Evolutionary conservation across 2,888 invertebrate genomes (phyloP).

Genomic region (Melieria omissa): DNA sequence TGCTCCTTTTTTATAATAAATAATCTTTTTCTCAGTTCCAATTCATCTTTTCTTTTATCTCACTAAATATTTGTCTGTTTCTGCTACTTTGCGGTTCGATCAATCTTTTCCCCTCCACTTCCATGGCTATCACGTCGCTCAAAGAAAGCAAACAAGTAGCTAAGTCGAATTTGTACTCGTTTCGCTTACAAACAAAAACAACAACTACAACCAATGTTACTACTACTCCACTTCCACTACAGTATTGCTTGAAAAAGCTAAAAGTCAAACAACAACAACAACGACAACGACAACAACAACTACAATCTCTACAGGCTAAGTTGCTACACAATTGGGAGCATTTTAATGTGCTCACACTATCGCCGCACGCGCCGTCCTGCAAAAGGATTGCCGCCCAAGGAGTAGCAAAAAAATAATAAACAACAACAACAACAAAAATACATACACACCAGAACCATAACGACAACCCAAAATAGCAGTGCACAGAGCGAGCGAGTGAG

Average conservation of each 20-base stretch:
- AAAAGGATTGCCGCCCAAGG: slow-evolving; percentile 6
- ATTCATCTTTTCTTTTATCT: too few species aligned
- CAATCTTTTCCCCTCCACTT: too few species aligned
- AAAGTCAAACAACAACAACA: neutral
- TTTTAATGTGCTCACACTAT: slow-evolving; percentile 10
- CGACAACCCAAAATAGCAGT: neutral
- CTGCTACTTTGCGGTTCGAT: too few species aligned
- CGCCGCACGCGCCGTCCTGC: neutral
- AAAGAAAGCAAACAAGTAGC: too few species aligned
- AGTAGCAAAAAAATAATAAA: slow-evolving; percentile 6
- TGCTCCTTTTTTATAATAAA: too few species aligned
- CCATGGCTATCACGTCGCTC: too few species aligned
- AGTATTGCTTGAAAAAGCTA: too few species aligned
- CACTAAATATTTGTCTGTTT: too few species aligned
- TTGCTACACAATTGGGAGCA: slow-evolving; percentile 18
- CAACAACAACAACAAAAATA: slow-evolving; percentile 6
- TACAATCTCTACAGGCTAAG: slow-evolving; percentile 2
- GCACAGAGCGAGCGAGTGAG: slow-evolving; percentile 8
- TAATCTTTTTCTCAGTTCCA: too few species aligned
- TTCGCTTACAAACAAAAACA: neutral
- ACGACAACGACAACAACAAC: slow-evolving; percentile 4
- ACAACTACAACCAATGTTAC: neutral
- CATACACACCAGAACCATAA: too few species aligned
- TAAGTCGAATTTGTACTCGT: too few species aligned
- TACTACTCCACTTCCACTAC: too few species aligned